Base-by-base conservation (phyloP, 2,888 invertebrate genomes). In the Phyllotreta cruciferae region DNA sequence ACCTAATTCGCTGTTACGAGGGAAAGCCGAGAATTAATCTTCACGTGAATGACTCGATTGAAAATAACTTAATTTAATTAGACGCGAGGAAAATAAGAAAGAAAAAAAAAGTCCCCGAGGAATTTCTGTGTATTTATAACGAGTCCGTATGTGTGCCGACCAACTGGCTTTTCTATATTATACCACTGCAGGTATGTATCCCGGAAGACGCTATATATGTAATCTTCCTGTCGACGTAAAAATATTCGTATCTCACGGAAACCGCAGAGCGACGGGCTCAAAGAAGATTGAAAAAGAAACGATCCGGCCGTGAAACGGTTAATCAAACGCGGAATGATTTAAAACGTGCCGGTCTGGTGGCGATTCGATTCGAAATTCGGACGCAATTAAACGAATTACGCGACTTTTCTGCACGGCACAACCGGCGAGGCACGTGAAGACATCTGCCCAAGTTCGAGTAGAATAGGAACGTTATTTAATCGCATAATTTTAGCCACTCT, bases 221-320 rank as follows among this genome's bases (percentile, higher is more conserved):
- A 56, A 34, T 37, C 36, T 44, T 56, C 36, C 36, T 35, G 36
- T 44, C 36, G 3, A 9, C 9, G n/a, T 56, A 45, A 45, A 56
- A 56, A 56, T 45, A 36, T 35, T 56, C 11, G 37, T 56, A 44
- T 56, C 56, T 35, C 45, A 56, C 56, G 56, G 56, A 56, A 56
- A 56, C 56, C 56, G 34, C 56, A 56, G 35, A 41, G 11, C 56
- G 9, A 35, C 35, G 45, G 38, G 36, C 34, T 36, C 34, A 50
- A 34, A 11, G 36, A 36, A 56, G 36, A 8, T 49, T 35, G 35
- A 35, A 49, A 11, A 49, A 35, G 10, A 10, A 35, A 44, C 13
- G 45, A 54, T 54, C 9, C n/a, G 41, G 24, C 41, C 24, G n/a
- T 13, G 44, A 56, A 45, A 56, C 56, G 45, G 44, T 56, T 56